Base-by-base conservation (phyloP, 2,888 invertebrate genomes). In the Colostygia pectinataria region DNA sequence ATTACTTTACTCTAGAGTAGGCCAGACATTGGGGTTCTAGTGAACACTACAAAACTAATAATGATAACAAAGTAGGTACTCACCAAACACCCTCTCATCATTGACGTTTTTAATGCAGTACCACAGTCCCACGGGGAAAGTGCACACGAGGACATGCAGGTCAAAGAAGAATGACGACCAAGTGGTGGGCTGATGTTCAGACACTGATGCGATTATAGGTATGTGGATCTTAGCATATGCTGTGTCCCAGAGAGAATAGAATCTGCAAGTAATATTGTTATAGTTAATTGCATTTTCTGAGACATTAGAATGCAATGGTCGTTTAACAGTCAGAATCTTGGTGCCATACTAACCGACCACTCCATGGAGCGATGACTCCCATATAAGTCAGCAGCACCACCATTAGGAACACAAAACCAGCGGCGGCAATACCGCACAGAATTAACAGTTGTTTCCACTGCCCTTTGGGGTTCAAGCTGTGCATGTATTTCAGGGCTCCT, bases 91-190 rank as follows among this genome's bases (percentile, higher is more conserved):
- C 60, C 99, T 93, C 78, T 99, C 99, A 77, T 99, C 99, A 70
- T 98, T 99, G 68, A 99, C 93, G 66, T 98, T 95, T 85, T 98
- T 98, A 76, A 99, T 97, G 91, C 98, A 98, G 82, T 99, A 99
- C 99, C 99, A 99, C 32, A 99, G 92, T 0, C 99, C 99, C 9
- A 98, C 99, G 0, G 99, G 99, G 91, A 99, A 99, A 0, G 97
- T 97, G 65, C 98, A 96, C 5, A 98, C 96, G 29, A 99, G 92
- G 61, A 99, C 96, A 80, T 99, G 99, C 3, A 99, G 92, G 88
- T 99, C 99, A 79, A 99, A 99, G 93, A 99, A 99, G 88, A 98
- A 98, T 0, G 98, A 97, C 58, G 99, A 99, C 99, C 99, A 99
- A 0, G 99, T 98, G 0, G 99, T 99, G 0, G 99, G 99, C 87